Evolutionary conservation across 2,888 invertebrate genomes (phyloP).

Genomic region (Vannuccia rotundouncinata): DNA sequence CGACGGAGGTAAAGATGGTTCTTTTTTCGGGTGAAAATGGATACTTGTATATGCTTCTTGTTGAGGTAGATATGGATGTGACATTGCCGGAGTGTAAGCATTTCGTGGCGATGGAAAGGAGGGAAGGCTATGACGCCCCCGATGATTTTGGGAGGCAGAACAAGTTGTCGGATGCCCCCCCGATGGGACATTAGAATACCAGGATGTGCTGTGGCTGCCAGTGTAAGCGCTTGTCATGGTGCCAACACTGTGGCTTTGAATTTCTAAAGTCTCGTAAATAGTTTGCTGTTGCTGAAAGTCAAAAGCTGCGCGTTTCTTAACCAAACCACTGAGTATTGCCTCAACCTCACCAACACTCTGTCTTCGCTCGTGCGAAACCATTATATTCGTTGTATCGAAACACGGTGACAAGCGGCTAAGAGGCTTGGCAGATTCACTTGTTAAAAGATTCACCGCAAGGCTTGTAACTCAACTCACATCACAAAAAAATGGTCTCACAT

Average conservation of each 20-base stretch:
- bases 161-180: background rate
- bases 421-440: background rate
- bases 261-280: background rate
- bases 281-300: background rate
- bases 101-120: background rate
- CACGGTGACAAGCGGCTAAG: too few relatives aligned
- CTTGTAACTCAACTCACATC: background rate
- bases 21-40: background rate
- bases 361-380: conserved; percentile 23
- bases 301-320: background rate
- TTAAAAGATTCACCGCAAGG: too few relatives aligned
- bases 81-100: background rate
- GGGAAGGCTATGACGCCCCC: background rate
- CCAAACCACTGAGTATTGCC: background rate
- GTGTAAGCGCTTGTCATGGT: background rate
- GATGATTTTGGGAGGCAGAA: background rate
- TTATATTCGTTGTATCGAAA: background rate
- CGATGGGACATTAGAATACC: background rate
- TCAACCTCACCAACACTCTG: conserved; percentile 16
- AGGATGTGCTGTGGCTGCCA: too few relatives aligned
- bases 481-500: background rate
- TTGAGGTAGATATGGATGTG: background rate
- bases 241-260: background rate
- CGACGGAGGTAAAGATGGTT: background rate
- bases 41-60: background rate